A percentile compares a stretch with the other conserved stretches of the same genome.
phyloP scores from a whole-genome alignment of 1,140 invertebrate species.

The Neelides sp. region DNA sequence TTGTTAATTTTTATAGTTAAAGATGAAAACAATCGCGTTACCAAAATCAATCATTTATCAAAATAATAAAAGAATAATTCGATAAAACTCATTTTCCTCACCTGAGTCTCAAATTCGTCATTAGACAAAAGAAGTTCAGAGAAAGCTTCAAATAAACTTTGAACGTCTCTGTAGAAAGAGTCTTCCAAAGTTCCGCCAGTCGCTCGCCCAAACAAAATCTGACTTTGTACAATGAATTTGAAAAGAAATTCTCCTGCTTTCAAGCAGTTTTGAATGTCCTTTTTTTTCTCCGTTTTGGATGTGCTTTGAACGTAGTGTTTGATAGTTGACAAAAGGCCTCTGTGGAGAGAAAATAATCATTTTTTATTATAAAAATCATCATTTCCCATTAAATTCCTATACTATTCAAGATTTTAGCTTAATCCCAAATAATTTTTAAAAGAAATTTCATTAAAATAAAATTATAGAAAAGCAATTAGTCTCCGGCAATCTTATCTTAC shows the following conservation, averaged over 20 bases:
- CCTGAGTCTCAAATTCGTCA: slow-evolving; percentile 67
- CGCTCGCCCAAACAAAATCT: slow-evolving; percentile 72
- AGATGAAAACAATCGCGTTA: too few relatives aligned
- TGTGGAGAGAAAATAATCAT: slow-evolving; percentile 34
- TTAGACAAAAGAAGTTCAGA: slow-evolving; percentile 64
- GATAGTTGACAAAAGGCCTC: slow-evolving; percentile 71
- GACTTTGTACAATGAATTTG: slow-evolving; percentile 85
- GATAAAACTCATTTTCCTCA: too few relatives aligned
- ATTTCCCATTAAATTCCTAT: too few relatives aligned
- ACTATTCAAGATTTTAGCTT: too few relatives aligned
- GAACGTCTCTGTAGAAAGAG: slow-evolving; percentile 62
- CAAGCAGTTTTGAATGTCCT: slow-evolving; percentile 79
- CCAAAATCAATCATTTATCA: too few relatives aligned
- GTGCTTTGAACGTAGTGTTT: slow-evolving; percentile 62
- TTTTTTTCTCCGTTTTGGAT: slow-evolving; percentile 64
- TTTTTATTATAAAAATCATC: too few relatives aligned
- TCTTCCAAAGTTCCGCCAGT: slow-evolving; percentile 78
- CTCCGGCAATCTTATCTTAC: too few relatives aligned
- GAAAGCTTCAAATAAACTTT: slow-evolving; percentile 58
- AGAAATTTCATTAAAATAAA: too few relatives aligned
- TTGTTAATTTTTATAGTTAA: too few relatives aligned
- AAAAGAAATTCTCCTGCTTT: slow-evolving; percentile 87
- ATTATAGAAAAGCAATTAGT: too few relatives aligned
- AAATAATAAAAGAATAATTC: too few relatives aligned
- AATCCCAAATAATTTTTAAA: slow-evolving; percentile 9